These are phyloP conservation scores for Azemiops feae DNA, from an alignment of 2,113 vertebrate species.

Conservation along the genomic window DNA sequence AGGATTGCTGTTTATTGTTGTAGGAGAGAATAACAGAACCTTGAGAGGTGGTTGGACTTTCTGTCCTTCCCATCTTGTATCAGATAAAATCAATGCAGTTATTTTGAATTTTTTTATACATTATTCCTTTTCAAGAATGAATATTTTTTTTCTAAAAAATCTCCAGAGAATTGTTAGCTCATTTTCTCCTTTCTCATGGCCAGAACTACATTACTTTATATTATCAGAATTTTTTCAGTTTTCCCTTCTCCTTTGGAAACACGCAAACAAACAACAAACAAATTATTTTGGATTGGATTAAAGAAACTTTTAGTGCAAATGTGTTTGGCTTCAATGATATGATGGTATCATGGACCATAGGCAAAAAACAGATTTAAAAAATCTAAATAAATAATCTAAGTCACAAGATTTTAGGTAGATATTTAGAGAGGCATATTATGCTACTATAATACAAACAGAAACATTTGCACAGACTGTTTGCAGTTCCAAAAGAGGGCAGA, in stretches of 20 bases:
- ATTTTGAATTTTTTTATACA: neutral
- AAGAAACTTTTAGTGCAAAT: neutral
- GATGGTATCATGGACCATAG: neutral
- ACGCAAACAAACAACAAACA: neutral
- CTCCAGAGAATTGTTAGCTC: neutral
- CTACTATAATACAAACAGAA: neutral
- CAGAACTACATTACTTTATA: neutral
- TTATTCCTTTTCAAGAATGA: neutral
- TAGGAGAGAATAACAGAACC: neutral
- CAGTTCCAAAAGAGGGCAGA: neutral
- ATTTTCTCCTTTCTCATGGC: neutral
- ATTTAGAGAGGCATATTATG: neutral
- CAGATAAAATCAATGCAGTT: neutral
- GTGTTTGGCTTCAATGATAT: neutral
- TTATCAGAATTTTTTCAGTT: neutral
- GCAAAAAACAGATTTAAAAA: neutral
- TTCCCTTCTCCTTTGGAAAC: neutral
- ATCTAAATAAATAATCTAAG: neutral
- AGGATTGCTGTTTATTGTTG: neutral
- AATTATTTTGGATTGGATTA: neutral
- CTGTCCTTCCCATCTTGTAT: neutral
- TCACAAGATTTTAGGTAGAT: neutral
- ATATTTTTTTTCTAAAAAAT: neutral
- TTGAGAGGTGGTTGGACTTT: neutral
- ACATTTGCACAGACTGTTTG: neutral